Percentiles rank a stretch among this genome's conserved stretches.
phyloP scores from a whole-genome alignment of 1,140 invertebrate genomes.

The Drosophila funebris region DNA sequence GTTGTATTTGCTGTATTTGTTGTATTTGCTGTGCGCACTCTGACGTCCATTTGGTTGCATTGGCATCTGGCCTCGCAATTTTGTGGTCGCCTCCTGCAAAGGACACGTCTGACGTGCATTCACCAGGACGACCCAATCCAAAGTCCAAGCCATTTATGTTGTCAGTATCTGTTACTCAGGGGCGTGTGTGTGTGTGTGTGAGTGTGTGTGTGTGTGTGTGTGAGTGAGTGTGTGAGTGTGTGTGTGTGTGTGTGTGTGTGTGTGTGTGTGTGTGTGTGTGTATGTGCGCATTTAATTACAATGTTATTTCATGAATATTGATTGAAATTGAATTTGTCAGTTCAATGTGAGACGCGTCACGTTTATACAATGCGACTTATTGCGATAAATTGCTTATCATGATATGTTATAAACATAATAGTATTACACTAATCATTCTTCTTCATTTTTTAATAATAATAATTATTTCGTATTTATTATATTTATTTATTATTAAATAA shows the following conservation, averaged over 20 bases:
- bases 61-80: conserved; percentile 14
- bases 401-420: no score
- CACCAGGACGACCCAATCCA: conserved; percentile 8
- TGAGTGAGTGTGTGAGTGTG: neutral
- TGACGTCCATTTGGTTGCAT: conserved; percentile 30
- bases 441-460: no score
- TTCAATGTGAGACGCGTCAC: neutral
- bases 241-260: neutral
- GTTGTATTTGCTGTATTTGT: neutral
- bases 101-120: conserved; percentile 70
- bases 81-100: conserved; percentile 45
- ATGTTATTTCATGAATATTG: conserved; percentile 67
- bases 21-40: neutral
- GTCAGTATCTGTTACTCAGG: neutral
- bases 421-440: no score
- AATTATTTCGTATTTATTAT: no score
- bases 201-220: neutral
- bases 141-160: conserved; percentile 15
- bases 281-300: conserved; percentile 56
- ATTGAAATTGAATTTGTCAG: conserved; percentile 50
- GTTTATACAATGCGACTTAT: neutral
- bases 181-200: no score
- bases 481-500: no score
- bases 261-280: neutral
- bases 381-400: neutral